Evolutionary conservation across 2,888 invertebrate genomes (phyloP), one percentile per base, ranked within the genome.

Genomic region (Dorcus parallelipipedus): DNA sequence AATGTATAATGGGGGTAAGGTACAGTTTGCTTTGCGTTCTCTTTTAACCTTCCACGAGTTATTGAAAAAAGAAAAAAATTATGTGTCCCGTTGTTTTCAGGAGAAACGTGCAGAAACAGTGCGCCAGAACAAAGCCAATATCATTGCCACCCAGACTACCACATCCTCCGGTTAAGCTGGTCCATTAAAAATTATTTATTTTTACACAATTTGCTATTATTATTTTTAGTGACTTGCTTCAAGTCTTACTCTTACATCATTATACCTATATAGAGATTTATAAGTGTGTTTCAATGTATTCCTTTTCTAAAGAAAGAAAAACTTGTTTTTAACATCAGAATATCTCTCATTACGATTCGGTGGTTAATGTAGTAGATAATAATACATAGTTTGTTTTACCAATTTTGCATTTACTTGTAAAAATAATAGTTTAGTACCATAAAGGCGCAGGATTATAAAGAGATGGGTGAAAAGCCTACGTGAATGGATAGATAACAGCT

Each of bases 101-200:
- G 95, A 95, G 81, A 90, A 91, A 73, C 93, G 93, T 76, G 93
- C 93, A 52, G 94, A 94, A 79, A 80, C 91, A 71, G 95, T 95
- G 69, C 91, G 95, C 72, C 93, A 91, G 83, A 95, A 95, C 80
- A 95, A 94, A 82, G 88, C 86, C 72, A 86, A 86, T 63, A 81
- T 82, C 62, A 80, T 83, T 56, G 85, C 85, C 70, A 81, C 80
- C 62, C 81, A 81, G 79, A 80, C 68, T 70, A 82, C 86, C 71
- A 85, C 87, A 72, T 84, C 86, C 71, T 88, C 89, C 72, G 87
- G 86, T 76, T 88, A 86, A 70, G 61, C 50, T 51, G 26, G 47
- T 23, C 14, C 26, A 41, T 51, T 17, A 20, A n/a, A 3, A 49
- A 23, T 49, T 53, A 42, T 49, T 52, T 59, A 59, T 50, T 55